Conservation (phyloP, 2,797 vertebrate species). For the Dicrostonyx torquatus region DNA sequence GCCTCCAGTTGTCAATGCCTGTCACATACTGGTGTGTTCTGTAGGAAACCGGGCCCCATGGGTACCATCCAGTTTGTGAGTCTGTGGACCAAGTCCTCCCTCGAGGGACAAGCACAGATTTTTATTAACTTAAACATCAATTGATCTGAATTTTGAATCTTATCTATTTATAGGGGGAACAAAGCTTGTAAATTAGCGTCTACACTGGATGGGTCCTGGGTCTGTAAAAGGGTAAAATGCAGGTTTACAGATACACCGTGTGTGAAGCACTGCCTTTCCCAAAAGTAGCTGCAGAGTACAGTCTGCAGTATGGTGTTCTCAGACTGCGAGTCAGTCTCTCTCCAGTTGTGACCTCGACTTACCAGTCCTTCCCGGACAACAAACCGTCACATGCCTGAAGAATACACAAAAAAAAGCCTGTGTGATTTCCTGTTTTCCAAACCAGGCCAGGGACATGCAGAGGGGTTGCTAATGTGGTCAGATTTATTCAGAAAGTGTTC, state of each 20-base stretch:
- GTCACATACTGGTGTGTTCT: neutral
- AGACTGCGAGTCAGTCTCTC: neutral
- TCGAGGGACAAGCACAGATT: constrained; percentile 29
- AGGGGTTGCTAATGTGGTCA: neutral
- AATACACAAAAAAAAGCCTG: neutral
- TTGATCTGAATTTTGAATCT: neutral
- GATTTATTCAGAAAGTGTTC: constrained; percentile 9
- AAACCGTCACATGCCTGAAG: constrained; percentile 2
- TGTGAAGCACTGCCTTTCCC: neutral
- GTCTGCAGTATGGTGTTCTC: neutral
- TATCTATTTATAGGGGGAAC: constrained; percentile 23
- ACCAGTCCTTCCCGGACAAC: neutral
- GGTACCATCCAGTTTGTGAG: neutral
- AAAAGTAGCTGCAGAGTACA: neutral
- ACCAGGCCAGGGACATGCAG: neutral
- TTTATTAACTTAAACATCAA: constrained; percentile 24
- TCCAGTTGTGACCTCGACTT: neutral
- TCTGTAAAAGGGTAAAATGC: neutral
- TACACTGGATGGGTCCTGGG: neutral
- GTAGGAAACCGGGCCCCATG: neutral
- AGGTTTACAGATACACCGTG: neutral
- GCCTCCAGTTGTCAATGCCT: neutral
- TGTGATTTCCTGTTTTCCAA: neutral
- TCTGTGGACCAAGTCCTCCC: constrained; percentile 32
- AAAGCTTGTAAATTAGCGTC: constrained; percentile 22